Percentiles rank a stretch among this genome's conserved stretches.
phyloP scores from a whole-genome alignment of 2,888 invertebrate species.

The Morpho helenor region DNA sequence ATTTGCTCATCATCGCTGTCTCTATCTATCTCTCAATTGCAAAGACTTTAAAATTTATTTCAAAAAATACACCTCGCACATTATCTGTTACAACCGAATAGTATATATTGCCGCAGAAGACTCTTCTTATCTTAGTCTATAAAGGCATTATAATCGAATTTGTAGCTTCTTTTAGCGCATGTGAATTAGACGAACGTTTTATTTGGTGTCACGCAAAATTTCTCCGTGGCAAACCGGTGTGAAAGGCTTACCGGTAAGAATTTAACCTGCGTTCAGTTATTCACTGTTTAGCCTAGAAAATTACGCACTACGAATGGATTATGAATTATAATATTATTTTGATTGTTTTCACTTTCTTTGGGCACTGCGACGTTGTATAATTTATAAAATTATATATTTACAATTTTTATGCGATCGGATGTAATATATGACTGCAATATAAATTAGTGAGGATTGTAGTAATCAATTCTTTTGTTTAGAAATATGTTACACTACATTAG shows the following conservation, averaged over 20 bases:
- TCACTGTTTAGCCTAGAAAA: conserved; percentile 29
- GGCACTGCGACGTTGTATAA: neutral
- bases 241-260: conserved; percentile 26
- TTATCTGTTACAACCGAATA: too few relatives aligned
- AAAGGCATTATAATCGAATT: too few relatives aligned
- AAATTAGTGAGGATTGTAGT: too few relatives aligned
- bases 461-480: too few relatives aligned
- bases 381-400: neutral
- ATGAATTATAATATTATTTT: conserved; percentile 23
- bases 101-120: too few relatives aligned
- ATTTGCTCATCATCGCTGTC: too few relatives aligned
- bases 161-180: conserved; percentile 4
- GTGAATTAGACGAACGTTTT: conserved; percentile 13
- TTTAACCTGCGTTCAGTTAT: conserved; percentile 27
- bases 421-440: neutral
- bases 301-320: conserved; percentile 29
- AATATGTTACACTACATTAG: too few relatives aligned
- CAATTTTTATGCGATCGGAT: neutral
- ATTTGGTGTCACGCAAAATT: conserved; percentile 26
- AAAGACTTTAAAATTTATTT: too few relatives aligned
- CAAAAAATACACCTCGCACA: too few relatives aligned
- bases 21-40: too few relatives aligned
- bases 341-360: conserved; percentile 27
- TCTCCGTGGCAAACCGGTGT: conserved; percentile 31
- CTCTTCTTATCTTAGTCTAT: too few relatives aligned